Evolutionary conservation across 1,140 invertebrate species (phyloP).

Genomic region (Tachypleus tridentatus): DNA sequence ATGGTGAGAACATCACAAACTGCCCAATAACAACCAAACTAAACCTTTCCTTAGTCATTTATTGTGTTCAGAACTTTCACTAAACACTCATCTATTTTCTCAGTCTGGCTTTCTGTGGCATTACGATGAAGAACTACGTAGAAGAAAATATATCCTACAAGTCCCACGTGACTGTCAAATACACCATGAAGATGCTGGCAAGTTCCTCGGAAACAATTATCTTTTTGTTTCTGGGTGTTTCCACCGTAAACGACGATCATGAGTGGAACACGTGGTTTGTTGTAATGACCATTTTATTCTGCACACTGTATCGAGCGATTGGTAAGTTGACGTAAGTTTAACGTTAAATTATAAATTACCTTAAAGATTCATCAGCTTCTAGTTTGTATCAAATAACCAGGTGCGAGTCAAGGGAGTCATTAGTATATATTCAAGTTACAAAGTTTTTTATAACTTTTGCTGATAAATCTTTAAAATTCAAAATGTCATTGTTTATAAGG

Average conservation of each 20-base stretch:
- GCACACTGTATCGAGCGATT: constrained; percentile 80
- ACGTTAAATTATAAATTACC: no score
- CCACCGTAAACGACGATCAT: constrained; percentile 86
- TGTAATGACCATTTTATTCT: constrained; percentile 84
- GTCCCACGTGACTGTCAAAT: constrained; percentile 95
- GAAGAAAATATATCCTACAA: constrained; percentile 96
- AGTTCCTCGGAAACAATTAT: constrained; percentile 96
- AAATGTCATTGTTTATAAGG: no score
- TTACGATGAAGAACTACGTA: constrained; percentile 98
- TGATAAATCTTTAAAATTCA: no score
- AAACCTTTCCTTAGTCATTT: no score
- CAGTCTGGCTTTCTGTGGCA: constrained; percentile 95
- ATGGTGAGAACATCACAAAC: no score
- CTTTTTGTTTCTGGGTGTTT: constrained; percentile 97
- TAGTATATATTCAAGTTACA: no score
- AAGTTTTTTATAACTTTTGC: no score
- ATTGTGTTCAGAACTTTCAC: no score
- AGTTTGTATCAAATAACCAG: no score
- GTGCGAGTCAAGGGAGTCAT: no score
- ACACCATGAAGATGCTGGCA: constrained; percentile 96
- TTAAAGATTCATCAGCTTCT: no score
- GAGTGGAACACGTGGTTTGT: constrained; percentile 95
- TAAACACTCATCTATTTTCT: constrained; percentile 9
- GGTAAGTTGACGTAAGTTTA: constrained; percentile 42
- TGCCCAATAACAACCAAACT: no score